These are phyloP conservation scores for Chaenodraco wilsoni DNA, from an alignment of 2,797 vertebrate species.

Conservation along the genomic window DNA sequence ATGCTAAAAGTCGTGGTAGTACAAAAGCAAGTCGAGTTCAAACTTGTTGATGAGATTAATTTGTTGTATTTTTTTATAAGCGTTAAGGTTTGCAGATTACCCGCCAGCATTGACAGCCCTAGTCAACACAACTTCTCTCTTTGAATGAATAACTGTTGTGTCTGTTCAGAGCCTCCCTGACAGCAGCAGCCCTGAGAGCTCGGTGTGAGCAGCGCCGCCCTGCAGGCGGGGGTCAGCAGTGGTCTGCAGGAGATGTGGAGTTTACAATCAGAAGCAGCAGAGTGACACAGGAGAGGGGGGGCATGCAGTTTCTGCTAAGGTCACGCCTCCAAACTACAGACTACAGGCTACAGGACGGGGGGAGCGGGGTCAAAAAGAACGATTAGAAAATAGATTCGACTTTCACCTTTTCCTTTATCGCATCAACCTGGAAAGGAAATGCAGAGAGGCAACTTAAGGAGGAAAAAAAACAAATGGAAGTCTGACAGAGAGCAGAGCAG, in stretches of 20 bases:
- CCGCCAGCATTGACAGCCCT: no score
- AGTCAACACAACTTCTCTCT: no score
- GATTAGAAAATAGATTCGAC: slow-evolving; percentile 95
- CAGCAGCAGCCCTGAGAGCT: slow-evolving; percentile 44
- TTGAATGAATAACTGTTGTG: not conserved
- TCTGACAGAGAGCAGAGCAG: slow-evolving; percentile 89
- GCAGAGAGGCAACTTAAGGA: slow-evolving; percentile 95
- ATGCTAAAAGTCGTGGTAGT: no score
- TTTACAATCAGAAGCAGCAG: slow-evolving; percentile 85
- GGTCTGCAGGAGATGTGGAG: slow-evolving; percentile 86
- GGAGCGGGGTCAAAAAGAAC: slow-evolving; percentile 83
- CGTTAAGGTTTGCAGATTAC: no score
- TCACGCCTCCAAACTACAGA: slow-evolving; percentile 96
- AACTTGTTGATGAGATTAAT: no score
- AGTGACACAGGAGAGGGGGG: slow-evolving; percentile 75
- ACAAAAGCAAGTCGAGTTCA: no score
- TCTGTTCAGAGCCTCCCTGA: slow-evolving; percentile 21
- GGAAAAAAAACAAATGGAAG: slow-evolving; percentile 82
- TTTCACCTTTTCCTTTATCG: slow-evolving; percentile 99
- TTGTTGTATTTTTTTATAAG: no score
- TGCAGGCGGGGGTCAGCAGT: slow-evolving; percentile 72
- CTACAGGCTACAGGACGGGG: slow-evolving; percentile 65
- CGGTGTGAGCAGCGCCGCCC: slow-evolving; percentile 62
- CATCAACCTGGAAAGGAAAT: slow-evolving; percentile 99
- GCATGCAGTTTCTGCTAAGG: slow-evolving; percentile 96